phyloP scores from a whole-genome alignment of 2,888 invertebrate genomes.

The Amphipoea oculea region DNA sequence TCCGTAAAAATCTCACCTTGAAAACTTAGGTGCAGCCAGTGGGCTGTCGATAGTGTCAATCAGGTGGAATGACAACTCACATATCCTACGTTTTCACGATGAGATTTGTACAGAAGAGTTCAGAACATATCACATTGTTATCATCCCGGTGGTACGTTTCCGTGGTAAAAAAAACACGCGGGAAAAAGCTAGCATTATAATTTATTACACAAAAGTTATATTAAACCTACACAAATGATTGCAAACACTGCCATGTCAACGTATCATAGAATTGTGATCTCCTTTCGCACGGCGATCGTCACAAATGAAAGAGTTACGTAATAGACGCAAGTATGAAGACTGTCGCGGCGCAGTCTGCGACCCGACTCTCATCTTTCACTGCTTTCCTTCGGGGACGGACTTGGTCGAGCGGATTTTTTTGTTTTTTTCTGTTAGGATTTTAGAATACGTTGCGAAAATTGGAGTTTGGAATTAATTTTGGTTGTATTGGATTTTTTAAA shows the following conservation, averaged over 20 bases:
- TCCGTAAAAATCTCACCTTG: no score
- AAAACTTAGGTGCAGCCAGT: no score
- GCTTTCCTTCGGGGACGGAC: slow-evolving; percentile 84
- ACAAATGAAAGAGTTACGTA: slow-evolving; percentile 66
- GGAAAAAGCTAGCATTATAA: neutral
- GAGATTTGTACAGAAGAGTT: no score
- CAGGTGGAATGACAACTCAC: no score
- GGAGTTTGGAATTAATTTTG: neutral
- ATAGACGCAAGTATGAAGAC: slow-evolving; percentile 79
- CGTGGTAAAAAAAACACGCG: no score
- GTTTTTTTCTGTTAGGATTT: slow-evolving; percentile 22
- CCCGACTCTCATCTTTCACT: slow-evolving; percentile 89
- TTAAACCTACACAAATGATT: neutral
- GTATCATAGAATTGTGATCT: neutral
- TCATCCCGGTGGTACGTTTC: neutral
- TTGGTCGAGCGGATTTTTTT: slow-evolving; percentile 53
- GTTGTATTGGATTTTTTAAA: neutral
- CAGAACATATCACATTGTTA: neutral
- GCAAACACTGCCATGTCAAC: neutral
- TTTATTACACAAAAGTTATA: neutral
- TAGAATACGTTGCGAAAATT: slow-evolving; percentile 9
- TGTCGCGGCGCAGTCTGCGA: slow-evolving; percentile 74
- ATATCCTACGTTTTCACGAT: no score
- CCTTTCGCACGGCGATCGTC: slow-evolving; percentile 17
- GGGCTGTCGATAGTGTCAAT: no score